Evolutionary conservation across 1,140 invertebrate species (phyloP).

Genomic region (Lycorma delicatula): DNA sequence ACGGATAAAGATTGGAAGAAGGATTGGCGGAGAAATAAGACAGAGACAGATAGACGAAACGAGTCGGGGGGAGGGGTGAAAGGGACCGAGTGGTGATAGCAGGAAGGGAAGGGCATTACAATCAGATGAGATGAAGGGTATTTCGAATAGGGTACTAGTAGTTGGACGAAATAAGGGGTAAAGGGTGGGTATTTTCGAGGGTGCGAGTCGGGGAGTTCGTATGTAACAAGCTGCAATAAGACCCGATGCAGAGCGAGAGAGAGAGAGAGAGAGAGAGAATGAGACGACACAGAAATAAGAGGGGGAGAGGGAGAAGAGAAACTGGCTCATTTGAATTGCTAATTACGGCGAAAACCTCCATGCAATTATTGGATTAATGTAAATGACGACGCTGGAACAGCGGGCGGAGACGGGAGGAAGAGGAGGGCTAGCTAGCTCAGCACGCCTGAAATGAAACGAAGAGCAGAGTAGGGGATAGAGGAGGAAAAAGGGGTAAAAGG

Average conservation of each 20-base stretch:
- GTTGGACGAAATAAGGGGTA: no score
- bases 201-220: no score
- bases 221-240: slow-evolving; percentile 18
- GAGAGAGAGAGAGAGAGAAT: neutral
- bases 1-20: neutral
- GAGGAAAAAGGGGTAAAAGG: slow-evolving; percentile 27
- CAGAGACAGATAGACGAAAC: neutral
- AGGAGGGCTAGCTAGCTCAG: neutral
- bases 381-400: slow-evolving; percentile 56
- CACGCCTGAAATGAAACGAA: neutral
- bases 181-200: no score
- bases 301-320: neutral
- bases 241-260: slow-evolving; percentile 3
- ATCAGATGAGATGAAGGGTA: no score
- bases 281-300: neutral
- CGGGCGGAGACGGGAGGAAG: slow-evolving; percentile 34
- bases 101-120: no score
- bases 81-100: no score
- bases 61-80: no score
- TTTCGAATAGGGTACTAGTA: no score
- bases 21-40: neutral
- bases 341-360: slow-evolving; percentile 73
- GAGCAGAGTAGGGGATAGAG: slow-evolving; percentile 6
- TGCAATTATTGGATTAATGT: slow-evolving; percentile 89
- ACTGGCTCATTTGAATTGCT: slow-evolving; percentile 75